Evolutionary conservation across 1,140 invertebrate genomes (phyloP), one percentile per base, ranked within the genome.

Genomic region (Nasonia vitripennis): DNA sequence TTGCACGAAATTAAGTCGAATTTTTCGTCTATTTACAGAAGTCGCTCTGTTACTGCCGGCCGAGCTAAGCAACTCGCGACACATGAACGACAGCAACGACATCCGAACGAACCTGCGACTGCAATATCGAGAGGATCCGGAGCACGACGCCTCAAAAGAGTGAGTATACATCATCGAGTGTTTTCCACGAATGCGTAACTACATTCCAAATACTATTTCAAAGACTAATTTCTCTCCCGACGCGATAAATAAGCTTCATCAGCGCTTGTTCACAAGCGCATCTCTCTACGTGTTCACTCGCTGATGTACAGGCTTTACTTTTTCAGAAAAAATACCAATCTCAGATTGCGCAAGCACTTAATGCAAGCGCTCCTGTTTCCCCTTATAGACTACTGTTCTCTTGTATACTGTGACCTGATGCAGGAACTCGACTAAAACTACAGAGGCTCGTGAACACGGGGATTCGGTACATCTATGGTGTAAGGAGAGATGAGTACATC

Each of bases 31-130:
- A 37, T 71, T 95, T 94, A n/a, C 93, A 97, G 97, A 98, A 93
- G 96, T 96, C 80, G 97, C 97, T 0, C 94, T 97, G 90, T 93
- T 98, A n/a, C 93, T 97, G 78, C 96, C 96, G 2, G 96, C 96
- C 0, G 95, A 95, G 12, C 92, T 97, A 81, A 95, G 96, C 11
- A 94, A 95, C 81, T 96, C 94, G 86, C 94, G 96, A 67, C 95
- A 95, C 87, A 93, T 94, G 10, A 97, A 97, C 89, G 95, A 96
- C 67, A 97, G 95, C 48, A 94, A 94, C 81, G 96, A 97, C 88
- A 96, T 96, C 85, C 93, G 96, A 80, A 95, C 95, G 87, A 97
- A 97, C 90, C 92, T 97, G 78, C 94, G 96, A 62, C 92, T 97
- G 70, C 95, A 95, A 41, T 96, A 97, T 91, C 95, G 95, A 20